phyloP scores from a whole-genome alignment of 1,140 invertebrate species.

The Phymorhynchus buccinoides region DNA sequence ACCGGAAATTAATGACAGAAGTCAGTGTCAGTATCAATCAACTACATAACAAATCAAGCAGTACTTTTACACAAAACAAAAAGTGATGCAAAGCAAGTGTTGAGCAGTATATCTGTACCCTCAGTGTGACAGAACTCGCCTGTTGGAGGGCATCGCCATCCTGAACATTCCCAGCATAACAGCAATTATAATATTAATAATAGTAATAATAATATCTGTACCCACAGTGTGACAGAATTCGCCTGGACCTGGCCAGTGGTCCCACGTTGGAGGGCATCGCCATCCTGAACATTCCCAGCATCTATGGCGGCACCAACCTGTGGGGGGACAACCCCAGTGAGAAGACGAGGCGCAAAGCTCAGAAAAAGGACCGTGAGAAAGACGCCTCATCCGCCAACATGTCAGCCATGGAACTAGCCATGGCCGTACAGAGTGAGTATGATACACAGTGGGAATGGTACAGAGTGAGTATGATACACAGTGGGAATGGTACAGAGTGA shows the following conservation, averaged over 20 bases:
- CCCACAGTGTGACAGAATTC: constrained; percentile 91
- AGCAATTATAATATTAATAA: no score
- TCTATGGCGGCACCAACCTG: constrained; percentile 95
- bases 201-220: no score
- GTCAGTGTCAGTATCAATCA: no score
- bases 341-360: constrained; percentile 69
- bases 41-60: no score
- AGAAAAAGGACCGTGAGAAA: constrained; percentile 70
- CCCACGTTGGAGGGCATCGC: constrained; percentile 89
- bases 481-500: no score
- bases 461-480: no score
- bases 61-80: no score
- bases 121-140: constrained; percentile 93
- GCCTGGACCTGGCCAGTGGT: constrained; percentile 91
- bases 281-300: constrained; percentile 95
- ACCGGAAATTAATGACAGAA: no score
- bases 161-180: constrained; percentile 98
- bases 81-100: no score
- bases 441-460: no score
- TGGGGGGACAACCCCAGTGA: constrained; percentile 85
- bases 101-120: no score
- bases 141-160: constrained; percentile 89
- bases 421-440: constrained; percentile 68
- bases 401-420: constrained; percentile 68
- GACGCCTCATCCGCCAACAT: constrained; percentile 70